Conservation (phyloP, 2,113 vertebrate species). For the Pterophyllum scalare region DNA sequence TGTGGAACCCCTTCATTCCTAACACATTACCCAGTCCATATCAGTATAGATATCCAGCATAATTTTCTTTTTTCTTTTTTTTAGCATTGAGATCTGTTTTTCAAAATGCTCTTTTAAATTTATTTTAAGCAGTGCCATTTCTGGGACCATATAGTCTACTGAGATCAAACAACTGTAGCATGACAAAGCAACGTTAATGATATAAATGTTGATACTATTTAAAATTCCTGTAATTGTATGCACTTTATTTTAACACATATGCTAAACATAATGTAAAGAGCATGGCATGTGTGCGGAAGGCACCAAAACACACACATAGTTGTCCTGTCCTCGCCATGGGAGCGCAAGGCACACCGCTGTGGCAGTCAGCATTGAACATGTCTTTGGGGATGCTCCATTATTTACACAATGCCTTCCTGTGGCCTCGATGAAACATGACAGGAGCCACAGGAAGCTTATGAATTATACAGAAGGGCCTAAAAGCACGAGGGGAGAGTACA, state of each 20-base stretch:
- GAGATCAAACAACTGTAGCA: not conserved
- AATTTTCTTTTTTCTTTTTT: no score
- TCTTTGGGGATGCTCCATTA: slow-evolving; percentile 81
- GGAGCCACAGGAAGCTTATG: slow-evolving; percentile 82
- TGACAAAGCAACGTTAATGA: not conserved
- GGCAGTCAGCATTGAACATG: slow-evolving; percentile 59
- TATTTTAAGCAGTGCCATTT: not conserved
- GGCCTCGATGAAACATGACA: slow-evolving; percentile 82
- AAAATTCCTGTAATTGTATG: not conserved
- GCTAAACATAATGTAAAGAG: slow-evolving; percentile 43
- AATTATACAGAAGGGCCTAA: slow-evolving; percentile 82
- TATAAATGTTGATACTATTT: not conserved
- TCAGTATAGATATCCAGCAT: no score
- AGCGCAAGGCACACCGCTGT: slow-evolving; percentile 52
- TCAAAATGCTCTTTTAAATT: no score
- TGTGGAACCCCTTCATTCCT: no score
- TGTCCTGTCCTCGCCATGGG: slow-evolving; percentile 31
- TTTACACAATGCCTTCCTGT: slow-evolving; percentile 80
- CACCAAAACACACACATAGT: slow-evolving; percentile 25
- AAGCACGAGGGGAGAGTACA: slow-evolving; percentile 70
- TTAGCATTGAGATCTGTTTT: no score
- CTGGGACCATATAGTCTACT: not conserved
- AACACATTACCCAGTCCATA: no score
- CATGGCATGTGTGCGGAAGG: slow-evolving; percentile 46
- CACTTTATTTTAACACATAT: slow-evolving; percentile 22